Evolutionary conservation across 2,888 invertebrate genomes (phyloP).

Genomic region (Anoncus sp.): DNA sequence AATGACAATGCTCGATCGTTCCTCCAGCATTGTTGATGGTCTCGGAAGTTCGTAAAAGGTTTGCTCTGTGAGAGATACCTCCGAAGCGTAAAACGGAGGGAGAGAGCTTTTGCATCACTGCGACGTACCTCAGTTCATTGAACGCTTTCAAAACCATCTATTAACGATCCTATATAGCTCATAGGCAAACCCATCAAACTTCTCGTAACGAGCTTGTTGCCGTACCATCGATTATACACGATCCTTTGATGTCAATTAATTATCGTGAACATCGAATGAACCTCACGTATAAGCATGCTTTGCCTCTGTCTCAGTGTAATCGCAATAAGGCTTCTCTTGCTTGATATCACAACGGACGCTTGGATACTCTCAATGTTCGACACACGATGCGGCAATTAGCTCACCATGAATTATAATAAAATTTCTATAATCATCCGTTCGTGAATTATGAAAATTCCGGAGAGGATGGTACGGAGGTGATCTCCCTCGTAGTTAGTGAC

Average conservation of each 20-base stretch:
- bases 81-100: background rate
- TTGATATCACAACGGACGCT: too few relatives aligned
- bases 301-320: background rate
- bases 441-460: slow-evolving; percentile 67
- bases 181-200: slow-evolving; percentile 13
- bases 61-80: too few relatives aligned
- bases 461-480: background rate
- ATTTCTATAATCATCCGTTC: slow-evolving; percentile 70
- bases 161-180: background rate
- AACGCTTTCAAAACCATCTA: background rate
- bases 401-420: slow-evolving; percentile 73
- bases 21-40: too few relatives aligned
- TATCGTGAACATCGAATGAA: background rate
- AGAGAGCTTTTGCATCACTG: background rate
- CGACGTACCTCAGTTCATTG: background rate
- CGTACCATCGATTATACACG: slow-evolving; percentile 13
- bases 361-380: too few relatives aligned
- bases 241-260: slow-evolving; percentile 43
- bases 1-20: background rate
- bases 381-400: background rate
- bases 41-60: too few relatives aligned
- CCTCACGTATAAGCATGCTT: background rate
- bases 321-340: too few relatives aligned
- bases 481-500: background rate
- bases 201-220: slow-evolving; percentile 19